Evolutionary conservation across 2,888 invertebrate species (phyloP).

Genomic region (Candidula unifasciata): DNA sequence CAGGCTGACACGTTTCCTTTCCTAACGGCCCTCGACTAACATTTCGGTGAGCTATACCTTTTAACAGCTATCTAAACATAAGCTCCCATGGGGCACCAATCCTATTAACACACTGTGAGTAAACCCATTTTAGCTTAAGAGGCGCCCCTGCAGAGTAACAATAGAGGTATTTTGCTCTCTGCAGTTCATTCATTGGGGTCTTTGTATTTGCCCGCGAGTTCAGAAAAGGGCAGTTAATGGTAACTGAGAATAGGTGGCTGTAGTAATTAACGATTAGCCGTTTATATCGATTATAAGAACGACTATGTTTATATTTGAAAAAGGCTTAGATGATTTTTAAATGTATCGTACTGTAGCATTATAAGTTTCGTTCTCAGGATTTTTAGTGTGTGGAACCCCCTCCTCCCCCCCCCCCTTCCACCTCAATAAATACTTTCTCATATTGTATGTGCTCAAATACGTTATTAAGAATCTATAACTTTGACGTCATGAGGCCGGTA

Average conservation of each 20-base stretch:
- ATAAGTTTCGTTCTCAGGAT: neutral
- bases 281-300: neutral
- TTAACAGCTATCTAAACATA: neutral
- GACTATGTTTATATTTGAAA: neutral
- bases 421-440: too few relatives aligned
- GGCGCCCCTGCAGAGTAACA: neutral
- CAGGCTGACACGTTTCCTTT: too few relatives aligned
- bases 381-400: neutral
- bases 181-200: slow-evolving; percentile 5
- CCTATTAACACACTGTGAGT: slow-evolving; percentile 6
- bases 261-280: slow-evolving; percentile 26
- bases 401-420: neutral
- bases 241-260: neutral
- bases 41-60: neutral
- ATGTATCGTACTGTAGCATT: too few relatives aligned
- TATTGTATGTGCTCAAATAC: too few relatives aligned
- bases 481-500: neutral
- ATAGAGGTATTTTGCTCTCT: slow-evolving; percentile 5
- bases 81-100: neutral
- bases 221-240: slow-evolving; percentile 9
- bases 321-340: neutral
- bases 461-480: too few relatives aligned
- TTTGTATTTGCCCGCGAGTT: slow-evolving; percentile 4
- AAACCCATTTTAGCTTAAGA: neutral
- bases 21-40: neutral